Evolutionary conservation across 1,140 invertebrate species (phyloP), one percentile per base, ranked within the genome.

Genomic region (Hirudo medicinalis): DNA sequence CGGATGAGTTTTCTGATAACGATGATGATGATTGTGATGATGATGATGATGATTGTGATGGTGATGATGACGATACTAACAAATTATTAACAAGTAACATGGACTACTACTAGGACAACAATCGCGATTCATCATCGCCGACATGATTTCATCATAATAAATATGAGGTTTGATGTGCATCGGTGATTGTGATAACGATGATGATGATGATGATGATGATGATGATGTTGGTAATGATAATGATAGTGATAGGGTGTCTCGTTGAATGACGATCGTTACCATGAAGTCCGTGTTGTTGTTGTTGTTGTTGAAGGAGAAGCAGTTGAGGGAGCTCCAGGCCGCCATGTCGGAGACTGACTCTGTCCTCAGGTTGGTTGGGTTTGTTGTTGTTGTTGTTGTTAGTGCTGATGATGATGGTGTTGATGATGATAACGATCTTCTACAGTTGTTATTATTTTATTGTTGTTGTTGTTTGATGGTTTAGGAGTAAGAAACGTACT

Each of bases 11-110:
- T 2, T n/a, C 20, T 68, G 67, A 36, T 36, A 25, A 68, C 32
- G 67, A 68, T 68, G 67, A 68, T 68, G 67, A 68, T 43, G 67
- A 68, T 68, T 4, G 19, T 68, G 27, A 40, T 29, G 67, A 68
- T 68, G 67, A 40, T 68, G 36, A 32, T 68, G 67, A 32, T 68
- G n/a, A n/a, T n/a, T n/a, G n/a, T n/a, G n/a, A n/a, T n/a, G n/a
- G n/a, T n/a, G n/a, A n/a, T n/a, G n/a, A n/a, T n/a, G 32, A 36
- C 22, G 8, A 15, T 8, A 22, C 15, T 36, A 70, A n/a, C n/a
- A n/a, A n/a, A n/a, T n/a, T n/a, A n/a, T n/a, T n/a, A n/a, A n/a
- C n/a, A n/a, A n/a, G n/a, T n/a, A n/a, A n/a, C n/a, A n/a, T n/a
- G n/a, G n/a, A n/a, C n/a, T n/a, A n/a, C n/a, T n/a, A n/a, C n/a